Percentiles rank a stretch among this genome's conserved stretches.
phyloP scores from a whole-genome alignment of 2,888 invertebrate species.

The Trichogramma dendrolimi region DNA sequence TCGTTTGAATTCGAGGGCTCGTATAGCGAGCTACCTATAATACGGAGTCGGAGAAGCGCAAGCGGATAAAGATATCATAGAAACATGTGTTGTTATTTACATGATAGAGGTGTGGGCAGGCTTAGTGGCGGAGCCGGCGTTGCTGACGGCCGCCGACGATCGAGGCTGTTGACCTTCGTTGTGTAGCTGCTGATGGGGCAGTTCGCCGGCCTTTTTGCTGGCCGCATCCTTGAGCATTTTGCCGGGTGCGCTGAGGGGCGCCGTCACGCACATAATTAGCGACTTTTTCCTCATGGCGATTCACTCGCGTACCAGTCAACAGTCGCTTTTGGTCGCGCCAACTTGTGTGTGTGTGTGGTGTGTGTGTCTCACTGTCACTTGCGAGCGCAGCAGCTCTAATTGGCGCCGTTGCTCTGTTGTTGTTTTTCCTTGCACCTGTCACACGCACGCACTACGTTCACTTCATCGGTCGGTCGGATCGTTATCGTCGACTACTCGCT shows the following conservation, averaged over 20 bases:
- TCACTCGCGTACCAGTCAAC: slow-evolving; percentile 28
- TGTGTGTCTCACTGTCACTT: background rate
- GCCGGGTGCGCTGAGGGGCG: slow-evolving; percentile 45
- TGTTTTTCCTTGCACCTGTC: background rate
- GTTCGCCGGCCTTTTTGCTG: slow-evolving; percentile 32
- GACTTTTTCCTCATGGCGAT: slow-evolving; percentile 13
- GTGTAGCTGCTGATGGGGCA: slow-evolving; percentile 19
- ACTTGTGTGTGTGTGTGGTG: too few relatives aligned
- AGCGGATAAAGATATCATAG: background rate
- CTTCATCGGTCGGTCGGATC: too few relatives aligned
- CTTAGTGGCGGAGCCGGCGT: slow-evolving; percentile 30
- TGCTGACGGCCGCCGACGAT: too few relatives aligned
- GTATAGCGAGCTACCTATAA: background rate
- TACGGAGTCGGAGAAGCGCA: background rate
- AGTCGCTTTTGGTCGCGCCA: background rate
- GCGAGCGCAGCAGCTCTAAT: background rate
- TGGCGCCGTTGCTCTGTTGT: background rate
- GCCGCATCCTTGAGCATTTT: slow-evolving; percentile 42
- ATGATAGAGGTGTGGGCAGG: slow-evolving; percentile 49
- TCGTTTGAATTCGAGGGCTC: too few relatives aligned
- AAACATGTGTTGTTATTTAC: slow-evolving; percentile 38
- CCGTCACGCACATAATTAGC: slow-evolving; percentile 46
- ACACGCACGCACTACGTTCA: too few relatives aligned
- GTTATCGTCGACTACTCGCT: too few relatives aligned
- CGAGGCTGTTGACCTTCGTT: background rate